phyloP scores from a whole-genome alignment of 2,888 invertebrate species.

The Tenthredo livida region DNA sequence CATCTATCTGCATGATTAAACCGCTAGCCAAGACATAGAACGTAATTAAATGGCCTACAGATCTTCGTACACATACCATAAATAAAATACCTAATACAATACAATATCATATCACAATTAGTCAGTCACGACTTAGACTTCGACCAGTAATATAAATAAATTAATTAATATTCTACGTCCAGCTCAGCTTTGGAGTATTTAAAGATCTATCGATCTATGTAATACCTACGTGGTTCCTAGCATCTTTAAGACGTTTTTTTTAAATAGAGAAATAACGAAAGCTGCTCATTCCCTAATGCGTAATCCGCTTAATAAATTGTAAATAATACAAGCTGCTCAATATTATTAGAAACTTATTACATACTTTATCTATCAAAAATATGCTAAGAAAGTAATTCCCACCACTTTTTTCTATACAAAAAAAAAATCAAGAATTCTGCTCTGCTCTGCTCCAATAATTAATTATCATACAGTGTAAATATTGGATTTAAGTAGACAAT shows the following conservation, averaged over 20 bases:
- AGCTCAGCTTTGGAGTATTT: neutral
- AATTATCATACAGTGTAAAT: neutral
- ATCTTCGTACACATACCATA: constrained; percentile 5
- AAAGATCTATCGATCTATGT: neutral
- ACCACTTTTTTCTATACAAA: neutral
- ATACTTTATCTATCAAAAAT: too few relatives aligned
- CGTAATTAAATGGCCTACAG: neutral
- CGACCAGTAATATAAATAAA: neutral
- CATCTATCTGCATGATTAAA: neutral
- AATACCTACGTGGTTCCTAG: neutral
- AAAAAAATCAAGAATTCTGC: neutral
- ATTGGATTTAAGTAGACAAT: constrained; percentile 42
- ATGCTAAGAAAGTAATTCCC: neutral
- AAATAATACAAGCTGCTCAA: constrained; percentile 14
- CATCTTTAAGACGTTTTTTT: neutral
- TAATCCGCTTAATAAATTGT: neutral
- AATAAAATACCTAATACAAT: constrained; percentile 34
- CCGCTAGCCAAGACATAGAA: neutral
- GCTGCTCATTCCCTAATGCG: neutral
- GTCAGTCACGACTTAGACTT: constrained; percentile 5
- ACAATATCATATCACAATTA: constrained; percentile 37
- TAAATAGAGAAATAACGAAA: neutral
- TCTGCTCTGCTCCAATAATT: neutral
- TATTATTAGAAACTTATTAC: neutral
- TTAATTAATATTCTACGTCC: constrained; percentile 4